Base-by-base conservation (phyloP, 2,888 invertebrate genomes). In the Empis livida region DNA sequence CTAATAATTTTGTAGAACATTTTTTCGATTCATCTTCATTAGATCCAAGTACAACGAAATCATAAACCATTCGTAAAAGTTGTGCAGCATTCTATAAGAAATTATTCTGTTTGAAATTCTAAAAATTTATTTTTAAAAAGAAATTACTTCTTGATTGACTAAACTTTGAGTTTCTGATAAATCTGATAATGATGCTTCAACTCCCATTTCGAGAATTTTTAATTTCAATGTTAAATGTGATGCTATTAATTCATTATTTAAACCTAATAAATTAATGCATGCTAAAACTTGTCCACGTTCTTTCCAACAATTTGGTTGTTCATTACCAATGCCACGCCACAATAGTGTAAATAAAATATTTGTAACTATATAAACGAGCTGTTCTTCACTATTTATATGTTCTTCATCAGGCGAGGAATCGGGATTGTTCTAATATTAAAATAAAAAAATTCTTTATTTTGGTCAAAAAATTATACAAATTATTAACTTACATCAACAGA, bases 221-320 rank as follows among this genome's bases (percentile, higher is more conserved):
- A 78, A 59, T 51, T 77, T 73, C 47, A 79, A 56, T 47, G 75
- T 73, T 30, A 74, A 62, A 58, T 73, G 72, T 2, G 76, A 74
- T 41, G 73, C 67, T 40, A 77, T 70, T 20, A 79, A 60, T 53
- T 73, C 72, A 57, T 78, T 76, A 52, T 74, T 74, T 44, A 76
- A 61, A 9, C 73, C 74, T 37, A 78, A 60, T 37, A 75, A 62
- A 62, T 76, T 76, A 30, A 79, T 72, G 56, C 76, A 77, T 10
- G 77, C 73, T 56, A 78, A 65, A 2, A 79, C 77, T 60, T 78
- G 75, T 10, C 77, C 76, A 35, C 78, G 68, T 55, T 75, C 75
- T 67, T 73, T 75, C 78, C 78, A 79, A 31, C 73, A 71, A 13
- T 72, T 68, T 20, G 70, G 68, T 55, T 71, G 70, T 20, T 74